A percentile compares a stretch with the other conserved stretches of the same genome.
These are phyloP conservation scores for Platysteira castanea DNA, from an alignment of 2,113 vertebrate genomes.

Conservation along the genomic window DNA sequence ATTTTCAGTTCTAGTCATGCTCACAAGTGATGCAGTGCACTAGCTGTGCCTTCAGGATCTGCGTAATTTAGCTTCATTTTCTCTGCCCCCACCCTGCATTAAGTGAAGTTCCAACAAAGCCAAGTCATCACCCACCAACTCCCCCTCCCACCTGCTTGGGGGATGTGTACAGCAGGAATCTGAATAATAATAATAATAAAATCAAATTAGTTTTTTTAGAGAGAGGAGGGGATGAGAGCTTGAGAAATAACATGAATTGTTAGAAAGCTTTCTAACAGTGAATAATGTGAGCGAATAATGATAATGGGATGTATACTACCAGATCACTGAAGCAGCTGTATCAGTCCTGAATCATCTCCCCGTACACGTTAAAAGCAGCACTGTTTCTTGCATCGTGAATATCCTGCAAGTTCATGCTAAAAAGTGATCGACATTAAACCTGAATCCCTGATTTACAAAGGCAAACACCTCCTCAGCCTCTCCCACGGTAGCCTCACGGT, in stretches of 20 bases:
- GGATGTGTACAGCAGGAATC: not conserved
- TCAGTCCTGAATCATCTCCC: slow-evolving; percentile 21
- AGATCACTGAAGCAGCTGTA: not conserved
- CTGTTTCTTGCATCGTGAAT: not conserved
- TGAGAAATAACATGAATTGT: slow-evolving; percentile 16
- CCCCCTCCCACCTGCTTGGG: slow-evolving; percentile 59
- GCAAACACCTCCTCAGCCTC: not conserved
- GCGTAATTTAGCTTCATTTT: slow-evolving; percentile 18
- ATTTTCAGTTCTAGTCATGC: slow-evolving; percentile 60
- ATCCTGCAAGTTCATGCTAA: not conserved
- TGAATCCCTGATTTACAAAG: not conserved
- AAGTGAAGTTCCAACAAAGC: slow-evolving; percentile 49
- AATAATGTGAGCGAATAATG: not conserved
- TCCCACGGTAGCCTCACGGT: rapidly evolving
- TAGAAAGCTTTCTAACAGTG: slow-evolving; percentile 52
- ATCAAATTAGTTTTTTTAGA: not conserved
- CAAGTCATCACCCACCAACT: slow-evolving; percentile 56
- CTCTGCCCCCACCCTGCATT: slow-evolving; percentile 42
- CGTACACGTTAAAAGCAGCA: not conserved
- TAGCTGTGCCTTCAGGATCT: slow-evolving; percentile 49
- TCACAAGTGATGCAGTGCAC: slow-evolving; percentile 46
- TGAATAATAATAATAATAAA: slow-evolving; percentile 40
- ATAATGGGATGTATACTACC: slow-evolving; percentile 11
- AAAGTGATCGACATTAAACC: not conserved
- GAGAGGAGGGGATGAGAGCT: slow-evolving; percentile 2